Evolutionary conservation across 2,113 vertebrate genomes (phyloP), one percentile per base, ranked within the genome.

Genomic region (Paramisgurnus dabryanus): DNA sequence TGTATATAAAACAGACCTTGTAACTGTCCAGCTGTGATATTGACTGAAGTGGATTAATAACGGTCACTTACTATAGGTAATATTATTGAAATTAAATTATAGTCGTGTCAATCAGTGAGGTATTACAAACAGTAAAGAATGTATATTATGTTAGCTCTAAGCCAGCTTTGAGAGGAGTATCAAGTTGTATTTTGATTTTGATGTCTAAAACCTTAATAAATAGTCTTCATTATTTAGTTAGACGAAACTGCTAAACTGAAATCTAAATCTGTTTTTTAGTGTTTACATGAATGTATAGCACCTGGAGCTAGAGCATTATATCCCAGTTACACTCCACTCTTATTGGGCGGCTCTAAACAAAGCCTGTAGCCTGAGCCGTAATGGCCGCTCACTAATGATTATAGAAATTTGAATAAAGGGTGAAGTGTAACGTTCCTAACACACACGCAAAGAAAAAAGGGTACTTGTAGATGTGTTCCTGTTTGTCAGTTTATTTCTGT

Each of bases 401-500:
- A 13, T 66, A 45, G 63, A 58, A 9, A 40, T 76, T 45, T 47
- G 43, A 67, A 7, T 49, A 80, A 83, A 87, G 88, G 76, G 82
- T 85, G 82, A 85, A 88, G 87, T 91, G 87, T 91, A 88, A 90
- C 89, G 85, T 88, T 86, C 85, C 90, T 89, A 91, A 86, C 85
- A 71, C 85, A 92, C 65, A 92, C 89, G 91, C 90, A 85, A 90
- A 87, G 89, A 87, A 93, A 74, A 41, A 78, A 90, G 86, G 88
- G 84, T 90, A 86, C 89, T 85, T 91, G 85, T 93, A 93, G 88
- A 90, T 86, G 90, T 93, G 90, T 91, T 91, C 89, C 86, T 92
- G 91, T 94, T 91, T 92, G 92, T 94, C 93, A 85, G 81, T 91
- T 92, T 92, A 91, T 87, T 87, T 90, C 90, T 90, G 91, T 94